Conservation (phyloP, 2,797 vertebrate species). For the Aldrovandia affinis region DNA sequence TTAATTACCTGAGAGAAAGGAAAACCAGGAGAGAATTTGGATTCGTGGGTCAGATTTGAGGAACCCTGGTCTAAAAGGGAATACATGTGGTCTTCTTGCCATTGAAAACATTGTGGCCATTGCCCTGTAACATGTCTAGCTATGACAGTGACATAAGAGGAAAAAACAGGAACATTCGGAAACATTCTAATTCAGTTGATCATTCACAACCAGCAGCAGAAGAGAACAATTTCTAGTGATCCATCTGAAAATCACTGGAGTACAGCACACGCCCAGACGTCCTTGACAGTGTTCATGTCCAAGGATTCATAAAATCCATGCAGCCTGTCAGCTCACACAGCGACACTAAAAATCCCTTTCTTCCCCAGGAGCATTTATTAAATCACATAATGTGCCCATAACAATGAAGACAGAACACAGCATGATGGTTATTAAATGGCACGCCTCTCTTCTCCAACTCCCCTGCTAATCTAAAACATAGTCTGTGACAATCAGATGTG, state of each 20-base stretch:
- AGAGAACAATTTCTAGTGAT: conserved; percentile 41
- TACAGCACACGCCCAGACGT: conserved; percentile 39
- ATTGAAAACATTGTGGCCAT: background rate
- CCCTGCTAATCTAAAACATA: background rate
- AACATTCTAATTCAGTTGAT: no score
- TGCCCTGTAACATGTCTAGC: background rate
- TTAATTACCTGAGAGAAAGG: no score
- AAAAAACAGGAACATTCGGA: background rate
- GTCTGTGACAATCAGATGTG: background rate
- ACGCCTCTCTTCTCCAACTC: background rate
- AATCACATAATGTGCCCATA: conserved; percentile 49
- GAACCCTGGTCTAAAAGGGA: no score
- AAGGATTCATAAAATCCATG: conserved; percentile 46
- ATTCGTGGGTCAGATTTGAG: no score
- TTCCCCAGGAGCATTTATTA: conserved; percentile 52
- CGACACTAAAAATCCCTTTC: conserved; percentile 48
- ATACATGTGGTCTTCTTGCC: background rate
- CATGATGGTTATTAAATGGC: background rate
- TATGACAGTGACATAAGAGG: no score
- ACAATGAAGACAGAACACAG: conserved; percentile 32
- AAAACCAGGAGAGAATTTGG: no score
- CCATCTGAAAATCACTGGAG: conserved; percentile 35
- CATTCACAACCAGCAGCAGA: background rate
- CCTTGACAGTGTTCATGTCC: conserved; percentile 31
- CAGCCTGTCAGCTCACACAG: conserved; percentile 37